phyloP scores from a whole-genome alignment of 2,797 vertebrate genomes.

The Leptodactylus fallax region DNA sequence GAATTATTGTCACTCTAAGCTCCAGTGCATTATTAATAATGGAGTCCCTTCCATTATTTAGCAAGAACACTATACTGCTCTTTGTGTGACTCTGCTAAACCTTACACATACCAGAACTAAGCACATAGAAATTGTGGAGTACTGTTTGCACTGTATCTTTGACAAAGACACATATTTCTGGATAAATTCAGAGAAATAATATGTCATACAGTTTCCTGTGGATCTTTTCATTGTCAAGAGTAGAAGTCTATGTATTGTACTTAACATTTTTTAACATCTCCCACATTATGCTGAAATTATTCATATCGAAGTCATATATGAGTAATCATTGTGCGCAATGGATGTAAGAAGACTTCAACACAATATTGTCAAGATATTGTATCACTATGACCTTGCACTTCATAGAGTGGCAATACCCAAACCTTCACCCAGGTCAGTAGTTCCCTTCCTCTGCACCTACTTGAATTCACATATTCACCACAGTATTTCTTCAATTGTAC shows the following conservation, averaged over 20 bases:
- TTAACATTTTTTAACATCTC: neutral
- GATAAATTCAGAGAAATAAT: neutral
- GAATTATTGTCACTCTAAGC: neutral
- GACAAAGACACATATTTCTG: neutral
- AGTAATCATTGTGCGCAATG: neutral
- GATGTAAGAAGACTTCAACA: neutral
- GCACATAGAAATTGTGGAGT: neutral
- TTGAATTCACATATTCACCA: conserved; percentile 12
- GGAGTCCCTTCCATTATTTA: neutral
- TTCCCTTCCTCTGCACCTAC: neutral
- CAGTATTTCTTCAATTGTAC: conserved; percentile 40
- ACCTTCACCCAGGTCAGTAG: neutral
- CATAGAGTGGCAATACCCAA: neutral
- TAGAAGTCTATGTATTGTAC: neutral
- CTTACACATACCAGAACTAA: too few relatives aligned
- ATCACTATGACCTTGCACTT: neutral
- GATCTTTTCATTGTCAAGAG: neutral
- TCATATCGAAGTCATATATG: neutral
- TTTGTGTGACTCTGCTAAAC: neutral
- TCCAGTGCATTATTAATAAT: neutral
- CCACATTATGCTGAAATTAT: neutral
- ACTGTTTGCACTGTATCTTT: neutral
- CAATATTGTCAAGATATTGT: neutral
- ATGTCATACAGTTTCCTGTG: neutral
- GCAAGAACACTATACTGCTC: neutral